A percentile compares a stretch with the other conserved stretches of the same genome.
These are phyloP conservation scores for Amphimedon queenslandica DNA, from an alignment of 37 sponge, comb jelly and placozoan species.

Conservation along the genomic window DNA sequence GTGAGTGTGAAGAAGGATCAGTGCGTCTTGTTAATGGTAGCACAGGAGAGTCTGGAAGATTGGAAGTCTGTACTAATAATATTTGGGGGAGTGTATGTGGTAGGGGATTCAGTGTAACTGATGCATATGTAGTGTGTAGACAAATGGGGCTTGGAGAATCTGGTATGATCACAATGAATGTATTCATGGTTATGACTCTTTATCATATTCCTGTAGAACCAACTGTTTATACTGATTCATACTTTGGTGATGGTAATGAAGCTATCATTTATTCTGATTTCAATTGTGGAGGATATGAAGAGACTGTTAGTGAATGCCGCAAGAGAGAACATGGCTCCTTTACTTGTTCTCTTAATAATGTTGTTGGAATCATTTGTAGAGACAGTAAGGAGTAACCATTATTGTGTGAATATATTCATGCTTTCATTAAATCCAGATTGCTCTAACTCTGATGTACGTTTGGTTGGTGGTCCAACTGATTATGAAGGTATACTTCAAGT, in stretches of 20 bases:
- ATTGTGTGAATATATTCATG: not conserved
- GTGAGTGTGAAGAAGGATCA: not conserved
- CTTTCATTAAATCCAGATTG: too few relatives aligned
- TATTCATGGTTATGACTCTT: not conserved
- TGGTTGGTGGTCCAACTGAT: too few relatives aligned
- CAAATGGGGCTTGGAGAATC: not conserved
- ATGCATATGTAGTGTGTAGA: slow-evolving; percentile 3
- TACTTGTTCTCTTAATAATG: not conserved
- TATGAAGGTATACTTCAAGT: too few relatives aligned
- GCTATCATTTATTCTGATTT: slow-evolving; percentile 1
- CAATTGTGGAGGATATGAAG: not conserved
- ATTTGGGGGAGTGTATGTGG: slow-evolving; percentile 8
- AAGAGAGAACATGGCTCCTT: not conserved
- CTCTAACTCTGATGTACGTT: too few relatives aligned
- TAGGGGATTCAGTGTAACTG: not conserved
- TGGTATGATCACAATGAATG: not conserved
- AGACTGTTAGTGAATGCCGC: not conserved
- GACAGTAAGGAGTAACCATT: not conserved
- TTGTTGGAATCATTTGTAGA: slow-evolving; percentile 4
- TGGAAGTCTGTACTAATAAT: slow-evolving; percentile 4
- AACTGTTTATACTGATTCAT: not conserved
- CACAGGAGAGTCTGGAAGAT: not conserved
- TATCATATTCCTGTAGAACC: not conserved
- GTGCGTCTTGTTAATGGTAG: not conserved
- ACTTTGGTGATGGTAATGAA: slow-evolving; percentile 5